Evolutionary conservation across 1,140 invertebrate genomes (phyloP), one percentile per base, ranked within the genome.

Genomic region (Anastrepha obliqua): DNA sequence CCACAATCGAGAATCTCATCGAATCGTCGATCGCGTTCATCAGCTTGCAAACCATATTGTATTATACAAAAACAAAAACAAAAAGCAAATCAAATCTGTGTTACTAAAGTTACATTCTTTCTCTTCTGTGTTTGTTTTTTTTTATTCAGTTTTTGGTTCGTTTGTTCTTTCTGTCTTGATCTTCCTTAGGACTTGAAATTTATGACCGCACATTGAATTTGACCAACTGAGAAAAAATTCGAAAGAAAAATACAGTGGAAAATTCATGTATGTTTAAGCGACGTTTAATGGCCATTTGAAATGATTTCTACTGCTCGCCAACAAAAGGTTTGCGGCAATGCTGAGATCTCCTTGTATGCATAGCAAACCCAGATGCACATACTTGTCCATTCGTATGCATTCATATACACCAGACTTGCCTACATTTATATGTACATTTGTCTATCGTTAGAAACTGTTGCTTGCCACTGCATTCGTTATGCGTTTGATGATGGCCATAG

Each of bases 201-300:
- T 81, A 81, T 59, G 58, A 29, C 55, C 70, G 67, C 65, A 87
- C 47, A 65, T 59, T 74, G 44, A 87, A 87, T 87, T 17, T 8
- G 70, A 58, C 13, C 67, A 78, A 78, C 29, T 20, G 86, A 13
- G 65, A 17, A 39, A 42, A 85, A 86, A 74, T 9, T 62, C 20
- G 29, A 65, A 42, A 29, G 29, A 29, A 86, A 86, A 86, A 88
- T 91, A 92, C 91, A 90, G 90, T 92, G 91, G 91, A 92, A 92
- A 88, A 91, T 92, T 89, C 91, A 89, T 89, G 89, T 85, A 90
- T 91, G 90, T 92, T 92, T 91, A 92, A 88, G 91, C 91, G 91
- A 89, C 90, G 89, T 92, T 92, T 92, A 92, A 92, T 92, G 90
- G 91, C 91, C 91, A 92, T 92, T 92, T 92, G 89, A 89, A 89